A percentile compares a stretch with the other conserved stretches of the same genome.
Conservation (phyloP, 1,140 invertebrate genomes). For the Micrasema minimum region DNA sequence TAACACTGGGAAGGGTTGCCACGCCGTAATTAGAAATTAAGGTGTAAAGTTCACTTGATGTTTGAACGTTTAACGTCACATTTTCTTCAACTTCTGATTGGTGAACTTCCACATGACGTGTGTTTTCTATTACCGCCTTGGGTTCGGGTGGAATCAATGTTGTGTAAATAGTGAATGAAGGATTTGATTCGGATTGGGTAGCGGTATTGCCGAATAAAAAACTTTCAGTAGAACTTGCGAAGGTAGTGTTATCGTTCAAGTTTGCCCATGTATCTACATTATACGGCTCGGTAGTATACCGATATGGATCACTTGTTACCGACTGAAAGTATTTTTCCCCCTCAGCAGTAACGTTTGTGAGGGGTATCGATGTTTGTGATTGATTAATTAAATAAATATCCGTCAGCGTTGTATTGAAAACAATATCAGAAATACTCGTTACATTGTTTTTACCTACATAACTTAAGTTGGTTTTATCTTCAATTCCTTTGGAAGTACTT, state of each 20-base stretch:
- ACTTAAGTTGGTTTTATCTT: no score
- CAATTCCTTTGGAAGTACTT: no score
- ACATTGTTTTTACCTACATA: no score
- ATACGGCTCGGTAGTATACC: conserved; percentile 12
- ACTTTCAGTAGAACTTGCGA: conserved; percentile 1
- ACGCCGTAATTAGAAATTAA: conserved; percentile 11
- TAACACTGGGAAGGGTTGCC: conserved; percentile 8
- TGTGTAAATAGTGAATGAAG: conserved; percentile 11
- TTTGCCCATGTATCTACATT: conserved; percentile 28
- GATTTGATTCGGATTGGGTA: conserved; percentile 24
- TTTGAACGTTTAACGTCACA: neutral
- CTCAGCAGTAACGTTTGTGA: neutral
- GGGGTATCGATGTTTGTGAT: no score
- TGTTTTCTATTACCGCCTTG: conserved; percentile 7
- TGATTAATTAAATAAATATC: neutral
- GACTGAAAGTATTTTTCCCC: neutral
- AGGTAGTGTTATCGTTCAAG: neutral
- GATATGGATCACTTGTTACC: conserved; percentile 20
- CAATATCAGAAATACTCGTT: neutral
- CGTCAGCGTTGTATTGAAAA: neutral
- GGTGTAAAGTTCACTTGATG: neutral
- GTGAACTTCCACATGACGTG: conserved; percentile 11
- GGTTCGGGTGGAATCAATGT: conserved; percentile 13
- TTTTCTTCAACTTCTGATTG: conserved; percentile 3
- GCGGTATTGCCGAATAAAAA: conserved; percentile 11